Percentiles rank a stretch among this genome's conserved stretches.
These are phyloP conservation scores for Sciurus niger DNA, from an alignment of 2,113 vertebrate species.

Conservation along the genomic window DNA sequence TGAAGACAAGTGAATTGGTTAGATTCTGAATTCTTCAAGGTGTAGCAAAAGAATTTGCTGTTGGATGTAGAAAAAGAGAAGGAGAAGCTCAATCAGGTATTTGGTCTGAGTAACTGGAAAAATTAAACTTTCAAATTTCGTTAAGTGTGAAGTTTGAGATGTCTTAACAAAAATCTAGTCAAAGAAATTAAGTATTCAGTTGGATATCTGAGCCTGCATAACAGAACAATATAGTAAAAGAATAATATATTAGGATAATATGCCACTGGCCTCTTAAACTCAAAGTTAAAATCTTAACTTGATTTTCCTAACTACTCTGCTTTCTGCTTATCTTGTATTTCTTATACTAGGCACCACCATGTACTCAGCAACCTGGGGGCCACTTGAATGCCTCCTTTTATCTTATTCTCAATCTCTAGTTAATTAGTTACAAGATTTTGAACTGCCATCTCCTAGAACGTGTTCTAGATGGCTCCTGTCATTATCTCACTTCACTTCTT, in stretches of 20 bases:
- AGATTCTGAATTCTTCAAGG: constrained; percentile 14
- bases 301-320: neutral
- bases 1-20: neutral
- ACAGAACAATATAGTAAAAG: neutral
- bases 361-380: neutral
- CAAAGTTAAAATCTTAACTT: neutral
- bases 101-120: neutral
- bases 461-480: neutral
- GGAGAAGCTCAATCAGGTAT: constrained; percentile 12
- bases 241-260: neutral
- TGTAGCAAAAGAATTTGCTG: neutral
- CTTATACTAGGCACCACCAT: neutral
- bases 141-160: constrained; percentile 54
- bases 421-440: neutral
- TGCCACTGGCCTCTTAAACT: neutral
- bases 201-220: neutral
- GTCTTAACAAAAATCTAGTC: neutral
- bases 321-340: neutral
- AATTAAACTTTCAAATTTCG: constrained; percentile 1
- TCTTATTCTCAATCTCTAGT: neutral
- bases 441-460: neutral
- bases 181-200: constrained; percentile 4
- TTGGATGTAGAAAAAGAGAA: neutral
- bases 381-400: neutral
- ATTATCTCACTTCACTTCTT: neutral